Evolutionary conservation across 1,140 invertebrate species (phyloP), one percentile per base, ranked within the genome.

Genomic region (Leptonema lineaticorne): DNA sequence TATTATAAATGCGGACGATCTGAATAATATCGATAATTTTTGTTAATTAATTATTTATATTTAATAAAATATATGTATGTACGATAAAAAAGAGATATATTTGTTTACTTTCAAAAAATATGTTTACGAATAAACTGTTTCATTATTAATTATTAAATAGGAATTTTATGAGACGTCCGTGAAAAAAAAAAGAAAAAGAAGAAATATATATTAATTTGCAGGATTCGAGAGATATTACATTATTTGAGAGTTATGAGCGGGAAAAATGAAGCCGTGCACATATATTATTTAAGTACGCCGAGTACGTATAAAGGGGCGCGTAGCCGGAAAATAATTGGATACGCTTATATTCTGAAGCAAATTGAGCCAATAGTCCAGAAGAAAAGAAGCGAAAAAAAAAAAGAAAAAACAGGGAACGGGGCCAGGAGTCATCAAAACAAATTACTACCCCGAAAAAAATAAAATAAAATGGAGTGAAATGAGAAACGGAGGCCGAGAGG

Each of bases 351-450:
- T 53, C 20, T 26, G 50, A 53, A 24, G 20, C 50, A 53, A 53
- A 53, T 53, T 53, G 50, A 53, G 50, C 50, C 50, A 53, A 53
- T 53, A 53, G 50, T 9, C 50, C 24, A 53, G 8, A 53, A 53
- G 50, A 53, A 53, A 53, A 22, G 50, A 18, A 26, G n/a, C n/a
- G 14, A 4, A 45, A 9, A 14, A 16, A 45, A 45, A 45, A 45
- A 45, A 16, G 16, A 45, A 33, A 33, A n/a, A n/a, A n/a, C n/a
- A n/a, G n/a, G n/a, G n/a, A 53, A 53, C 24, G 11, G 50, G 50
- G 20, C 50, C 50, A 53, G 8, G 50, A 53, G 50, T 53, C 20
- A 53, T 53, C 50, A 53, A 53, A 53, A 53, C 50, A 53, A 53
- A 53, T 53, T 22, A 53, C 20, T 22, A 53, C 20, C 27, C 22